Conservation (phyloP, 2,888 invertebrate genomes). For the Nymphalis polychloros region DNA sequence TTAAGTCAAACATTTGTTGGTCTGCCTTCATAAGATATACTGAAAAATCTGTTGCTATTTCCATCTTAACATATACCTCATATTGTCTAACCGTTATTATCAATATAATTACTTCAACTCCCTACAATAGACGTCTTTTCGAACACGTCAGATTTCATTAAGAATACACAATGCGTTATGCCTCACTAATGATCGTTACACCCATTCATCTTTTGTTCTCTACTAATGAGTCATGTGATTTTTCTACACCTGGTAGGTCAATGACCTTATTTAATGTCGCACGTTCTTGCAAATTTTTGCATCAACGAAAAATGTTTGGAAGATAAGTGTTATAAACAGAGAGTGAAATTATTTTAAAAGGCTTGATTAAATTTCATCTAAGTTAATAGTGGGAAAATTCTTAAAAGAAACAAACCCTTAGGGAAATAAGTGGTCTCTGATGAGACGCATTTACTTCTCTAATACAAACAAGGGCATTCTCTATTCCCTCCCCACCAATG, state of each 20-base stretch:
- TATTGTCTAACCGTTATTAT: background rate
- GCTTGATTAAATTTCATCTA: too few relatives aligned
- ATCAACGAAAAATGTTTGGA: background rate
- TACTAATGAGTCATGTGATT: conserved; percentile 38
- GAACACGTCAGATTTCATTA: conserved; percentile 33
- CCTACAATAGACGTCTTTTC: background rate
- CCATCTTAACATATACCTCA: background rate
- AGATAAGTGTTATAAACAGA: too few relatives aligned
- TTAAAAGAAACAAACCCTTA: too few relatives aligned
- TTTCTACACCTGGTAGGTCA: conserved; percentile 23
- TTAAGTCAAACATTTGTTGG: too few relatives aligned
- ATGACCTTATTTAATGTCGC: conserved; percentile 1
- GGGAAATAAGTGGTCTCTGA: too few relatives aligned
- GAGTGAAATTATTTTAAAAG: too few relatives aligned
- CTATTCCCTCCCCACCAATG: too few relatives aligned
- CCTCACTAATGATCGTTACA: conserved; percentile 35
- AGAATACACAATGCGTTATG: conserved; percentile 8
- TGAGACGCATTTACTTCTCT: too few relatives aligned
- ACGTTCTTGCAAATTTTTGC: background rate
- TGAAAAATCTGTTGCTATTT: background rate
- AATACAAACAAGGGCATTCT: too few relatives aligned
- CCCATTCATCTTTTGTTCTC: conserved; percentile 32
- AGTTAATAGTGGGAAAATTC: too few relatives aligned
- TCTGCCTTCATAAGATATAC: background rate
- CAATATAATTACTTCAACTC: conserved; percentile 8